Base-by-base conservation (phyloP, 2,797 vertebrate species). In the Eospalax fontanierii region DNA sequence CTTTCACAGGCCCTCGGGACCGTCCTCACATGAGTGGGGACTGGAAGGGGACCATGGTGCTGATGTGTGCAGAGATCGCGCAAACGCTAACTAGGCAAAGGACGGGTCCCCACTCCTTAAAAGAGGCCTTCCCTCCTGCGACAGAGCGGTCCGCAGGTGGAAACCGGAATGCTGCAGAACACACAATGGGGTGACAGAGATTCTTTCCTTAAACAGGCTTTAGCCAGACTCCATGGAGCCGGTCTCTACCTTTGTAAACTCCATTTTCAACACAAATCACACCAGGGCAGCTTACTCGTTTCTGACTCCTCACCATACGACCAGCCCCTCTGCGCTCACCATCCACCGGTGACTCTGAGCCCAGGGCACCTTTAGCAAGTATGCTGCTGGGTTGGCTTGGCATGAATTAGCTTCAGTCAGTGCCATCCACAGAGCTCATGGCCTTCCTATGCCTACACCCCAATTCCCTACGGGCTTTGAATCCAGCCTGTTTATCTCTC, bases 1-100 rank as follows among this genome's bases (percentile, higher is more conserved):
- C 8, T 12, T 0, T 4, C 61, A 11, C 11, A 9, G n/a, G 21
- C 0, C 38, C 85, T 26, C 26, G 1, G 1, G 18, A n/a, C n/a
- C n/a, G 24, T 11, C 30, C 1, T 46, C 2, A 0, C 14, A 21
- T 12, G 19, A 28, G 26, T 12, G 2, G 28, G 57, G 70, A 33
- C 30, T 19, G 43, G 15, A 19, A 28, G 38, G 1, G 28, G 33
- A 7, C 22, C 28, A 0, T 10, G 11, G 2, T 2, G 8, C 83
- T 24, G 11, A 19, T 12, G 18, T 9, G 22, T 5, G 38, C 9
- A 33, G 28, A 63, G 6, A 2, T 50, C 57, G 46, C 3, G 35
- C 5, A 5, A n/a, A 1, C 0, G 4, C 0, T 0, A 4, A 24
- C n/a, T 2, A 8, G 2, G 61, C 12, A 2, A 9, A 38, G 6